A percentile compares a stretch with the other conserved stretches of the same genome.
These are phyloP conservation scores for Okamejei kenojei DNA, from an alignment of 2,797 vertebrate species.

Conservation along the genomic window DNA sequence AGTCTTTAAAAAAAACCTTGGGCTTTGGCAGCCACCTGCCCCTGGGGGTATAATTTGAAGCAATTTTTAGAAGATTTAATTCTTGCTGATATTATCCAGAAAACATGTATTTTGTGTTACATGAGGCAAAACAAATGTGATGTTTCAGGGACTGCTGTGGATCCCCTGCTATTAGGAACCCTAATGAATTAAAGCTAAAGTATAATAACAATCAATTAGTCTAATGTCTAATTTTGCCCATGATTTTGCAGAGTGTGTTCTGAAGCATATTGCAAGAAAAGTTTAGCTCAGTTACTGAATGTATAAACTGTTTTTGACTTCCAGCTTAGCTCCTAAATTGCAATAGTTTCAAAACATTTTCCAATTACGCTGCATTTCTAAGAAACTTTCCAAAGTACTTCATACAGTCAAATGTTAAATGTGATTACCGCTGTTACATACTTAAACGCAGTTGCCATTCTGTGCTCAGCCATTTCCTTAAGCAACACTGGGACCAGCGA, in stretches of 20 bases:
- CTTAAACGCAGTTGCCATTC: background rate
- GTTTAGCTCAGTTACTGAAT: background rate
- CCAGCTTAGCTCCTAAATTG: background rate
- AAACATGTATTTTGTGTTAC: slow-evolving; percentile 35
- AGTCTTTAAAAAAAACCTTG: slow-evolving; percentile 31
- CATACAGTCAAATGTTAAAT: background rate
- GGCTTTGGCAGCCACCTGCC: slow-evolving; percentile 19
- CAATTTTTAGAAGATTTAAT: slow-evolving; percentile 35
- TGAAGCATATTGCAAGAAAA: background rate
- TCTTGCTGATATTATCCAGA: slow-evolving; percentile 29
- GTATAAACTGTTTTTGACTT: background rate
- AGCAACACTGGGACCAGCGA: too few species aligned
- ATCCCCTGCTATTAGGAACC: slow-evolving; percentile 23
- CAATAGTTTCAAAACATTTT: background rate
- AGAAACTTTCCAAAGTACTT: background rate
- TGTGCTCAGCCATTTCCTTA: background rate
- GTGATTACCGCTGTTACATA: background rate
- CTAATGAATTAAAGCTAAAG: slow-evolving; percentile 36
- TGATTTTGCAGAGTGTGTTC: slow-evolving; percentile 18
- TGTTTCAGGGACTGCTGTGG: slow-evolving; percentile 14
- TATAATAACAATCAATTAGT: slow-evolving; percentile 35
- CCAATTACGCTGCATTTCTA: background rate
- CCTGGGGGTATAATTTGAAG: slow-evolving; percentile 28
- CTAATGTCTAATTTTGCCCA: slow-evolving; percentile 17
- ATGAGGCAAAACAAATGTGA: slow-evolving; percentile 37